Conservation (phyloP, 1,140 invertebrate species). For the Halictus rubicundus region DNA sequence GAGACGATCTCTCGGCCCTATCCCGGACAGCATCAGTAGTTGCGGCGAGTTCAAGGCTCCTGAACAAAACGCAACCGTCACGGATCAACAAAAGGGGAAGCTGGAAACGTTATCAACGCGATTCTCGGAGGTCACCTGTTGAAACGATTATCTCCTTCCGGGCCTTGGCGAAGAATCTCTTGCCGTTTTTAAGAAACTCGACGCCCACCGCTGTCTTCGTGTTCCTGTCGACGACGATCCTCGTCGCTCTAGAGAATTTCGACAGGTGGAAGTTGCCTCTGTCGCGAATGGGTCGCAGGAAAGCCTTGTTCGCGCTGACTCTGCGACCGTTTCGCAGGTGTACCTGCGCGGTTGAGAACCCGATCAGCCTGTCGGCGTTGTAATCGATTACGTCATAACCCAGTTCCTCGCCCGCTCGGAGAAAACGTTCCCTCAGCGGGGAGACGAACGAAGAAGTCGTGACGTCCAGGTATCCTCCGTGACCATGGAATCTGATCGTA, state of each 20-base stretch:
- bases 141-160: constrained; percentile 82
- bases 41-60: constrained; percentile 82
- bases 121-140: constrained; percentile 69
- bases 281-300: constrained; percentile 82
- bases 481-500: constrained; percentile 82
- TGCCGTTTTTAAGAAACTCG: constrained; percentile 83
- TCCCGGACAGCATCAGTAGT: constrained; percentile 83
- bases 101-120: no score
- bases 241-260: constrained; percentile 84
- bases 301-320: constrained; percentile 87
- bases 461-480: constrained; percentile 85
- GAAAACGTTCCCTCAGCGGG: constrained; percentile 81
- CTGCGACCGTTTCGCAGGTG: constrained; percentile 85
- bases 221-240: constrained; percentile 84
- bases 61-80: background rate
- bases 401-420: constrained; percentile 82
- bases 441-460: constrained; percentile 84
- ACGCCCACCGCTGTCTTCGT: constrained; percentile 85
- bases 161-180: constrained; percentile 76
- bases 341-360: constrained; percentile 86
- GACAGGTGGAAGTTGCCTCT: constrained; percentile 87
- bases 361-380: constrained; percentile 83
- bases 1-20: constrained; percentile 82
- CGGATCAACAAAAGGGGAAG: no score
- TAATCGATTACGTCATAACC: constrained; percentile 82